phyloP scores from a whole-genome alignment of 2,797 vertebrate species.

The Cuculus canorus region DNA sequence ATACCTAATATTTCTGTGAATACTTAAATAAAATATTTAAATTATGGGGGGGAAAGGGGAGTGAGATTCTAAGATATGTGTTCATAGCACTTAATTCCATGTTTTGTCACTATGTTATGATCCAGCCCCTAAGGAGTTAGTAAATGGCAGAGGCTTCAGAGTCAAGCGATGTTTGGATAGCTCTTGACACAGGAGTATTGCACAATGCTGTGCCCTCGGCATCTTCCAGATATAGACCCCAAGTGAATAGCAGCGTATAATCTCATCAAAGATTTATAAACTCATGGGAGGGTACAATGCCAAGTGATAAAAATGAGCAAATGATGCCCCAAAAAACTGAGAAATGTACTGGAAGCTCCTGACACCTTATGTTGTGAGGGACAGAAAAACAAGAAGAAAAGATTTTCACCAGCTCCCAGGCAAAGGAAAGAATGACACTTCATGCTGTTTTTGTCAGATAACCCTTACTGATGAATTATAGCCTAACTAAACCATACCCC shows the following conservation, averaged over 20 bases:
- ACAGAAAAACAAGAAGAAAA: not conserved
- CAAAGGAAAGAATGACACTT: conserved; percentile 12
- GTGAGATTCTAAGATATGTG: rapidly evolving
- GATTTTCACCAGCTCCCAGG: not conserved
- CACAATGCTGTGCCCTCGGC: not conserved
- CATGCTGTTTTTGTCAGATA: not conserved
- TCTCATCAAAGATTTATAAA: not conserved
- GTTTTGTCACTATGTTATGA: not conserved
- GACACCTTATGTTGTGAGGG: not conserved
- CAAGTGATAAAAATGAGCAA: not conserved
- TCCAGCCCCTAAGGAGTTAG: not conserved
- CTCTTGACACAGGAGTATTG: not conserved
- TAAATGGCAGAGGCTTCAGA: not conserved
- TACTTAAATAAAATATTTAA: not conserved
- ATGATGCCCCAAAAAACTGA: not conserved
- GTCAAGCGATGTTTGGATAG: not conserved
- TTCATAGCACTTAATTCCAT: not conserved
- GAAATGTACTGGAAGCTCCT: not conserved
- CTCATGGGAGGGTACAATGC: not conserved
- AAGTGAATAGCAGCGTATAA: not conserved
- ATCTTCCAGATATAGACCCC: not conserved
- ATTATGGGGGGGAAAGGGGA: not conserved
- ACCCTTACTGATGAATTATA: conserved; percentile 18
- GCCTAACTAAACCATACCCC: not conserved
- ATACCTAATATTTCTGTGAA: not conserved